Percentiles rank a stretch among this genome's conserved stretches.
phyloP scores from a whole-genome alignment of 2,113 vertebrate genomes.

The Salminus brasiliensis region DNA sequence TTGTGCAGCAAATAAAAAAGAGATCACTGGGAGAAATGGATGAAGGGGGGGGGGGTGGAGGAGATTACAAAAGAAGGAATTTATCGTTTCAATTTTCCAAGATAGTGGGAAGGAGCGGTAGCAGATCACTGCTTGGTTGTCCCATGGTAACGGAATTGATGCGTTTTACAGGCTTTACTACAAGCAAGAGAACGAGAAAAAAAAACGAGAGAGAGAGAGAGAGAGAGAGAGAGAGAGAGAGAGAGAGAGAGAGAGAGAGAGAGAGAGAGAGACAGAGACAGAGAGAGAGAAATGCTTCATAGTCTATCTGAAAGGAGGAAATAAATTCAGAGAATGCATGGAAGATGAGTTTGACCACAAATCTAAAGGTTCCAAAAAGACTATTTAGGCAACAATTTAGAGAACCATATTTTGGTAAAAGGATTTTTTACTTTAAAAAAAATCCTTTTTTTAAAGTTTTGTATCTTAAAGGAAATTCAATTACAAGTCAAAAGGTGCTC shows the following conservation, averaged over 20 bases:
- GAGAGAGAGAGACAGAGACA: background rate
- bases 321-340: background rate
- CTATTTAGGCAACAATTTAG: too few relatives aligned
- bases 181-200: slow-evolving; percentile 26
- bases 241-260: background rate
- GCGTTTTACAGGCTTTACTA: slow-evolving; percentile 48
- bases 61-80: slow-evolving; percentile 41
- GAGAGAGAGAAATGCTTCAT: background rate
- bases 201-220: background rate
- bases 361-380: too few relatives aligned
- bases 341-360: too few relatives aligned
- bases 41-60: background rate
- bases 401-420: too few relatives aligned
- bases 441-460: too few relatives aligned
- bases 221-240: slow-evolving; percentile 14
- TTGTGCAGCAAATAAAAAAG: slow-evolving; percentile 48
- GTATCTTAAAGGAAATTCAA: too few relatives aligned
- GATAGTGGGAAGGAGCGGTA: slow-evolving; percentile 59
- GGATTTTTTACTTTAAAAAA: too few relatives aligned
- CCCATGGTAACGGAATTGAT: slow-evolving; percentile 73
- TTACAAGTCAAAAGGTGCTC: too few relatives aligned
- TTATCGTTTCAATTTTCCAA: slow-evolving; percentile 78
- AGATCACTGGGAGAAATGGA: slow-evolving; percentile 30
- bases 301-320: background rate
- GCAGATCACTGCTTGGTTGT: slow-evolving; percentile 67